phyloP scores from a whole-genome alignment of 2,888 invertebrate species.

The Acrocera orbiculus region DNA sequence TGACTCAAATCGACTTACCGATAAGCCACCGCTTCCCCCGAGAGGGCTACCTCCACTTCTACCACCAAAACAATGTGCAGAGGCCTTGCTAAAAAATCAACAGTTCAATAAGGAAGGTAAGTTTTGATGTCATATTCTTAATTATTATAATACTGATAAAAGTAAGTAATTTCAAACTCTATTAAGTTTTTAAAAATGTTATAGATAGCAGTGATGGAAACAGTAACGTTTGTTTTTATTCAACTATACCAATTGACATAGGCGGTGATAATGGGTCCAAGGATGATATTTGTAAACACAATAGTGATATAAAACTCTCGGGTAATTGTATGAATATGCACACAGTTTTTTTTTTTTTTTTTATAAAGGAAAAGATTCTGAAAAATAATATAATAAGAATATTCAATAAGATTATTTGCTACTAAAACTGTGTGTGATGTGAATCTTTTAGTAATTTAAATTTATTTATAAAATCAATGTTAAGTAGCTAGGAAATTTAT shows the following conservation, averaged over 20 bases:
- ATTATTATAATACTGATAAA: background rate
- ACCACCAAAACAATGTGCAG: constrained; percentile 32
- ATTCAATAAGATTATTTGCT: constrained; percentile 3
- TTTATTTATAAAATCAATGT: background rate
- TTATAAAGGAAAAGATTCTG: background rate
- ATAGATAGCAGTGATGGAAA: constrained; percentile 19
- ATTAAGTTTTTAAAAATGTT: constrained; percentile 19
- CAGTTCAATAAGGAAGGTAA: constrained; percentile 5
- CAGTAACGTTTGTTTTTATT: no score
- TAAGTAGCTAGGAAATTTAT: background rate
- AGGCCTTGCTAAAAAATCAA: constrained; percentile 23
- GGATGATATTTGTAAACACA: constrained; percentile 24
- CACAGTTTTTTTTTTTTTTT: no score
- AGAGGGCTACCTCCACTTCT: constrained; percentile 40
- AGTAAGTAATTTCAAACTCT: no score
- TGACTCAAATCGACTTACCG: constrained; percentile 21
- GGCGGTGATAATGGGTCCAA: constrained; percentile 25
- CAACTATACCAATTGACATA: constrained; percentile 17
- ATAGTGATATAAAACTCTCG: constrained; percentile 25
- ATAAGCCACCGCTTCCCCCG: constrained; percentile 41
- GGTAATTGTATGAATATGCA: no score
- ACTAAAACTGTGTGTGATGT: background rate
- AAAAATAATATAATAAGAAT: no score
- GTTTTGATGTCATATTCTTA: background rate
- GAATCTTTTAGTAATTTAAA: constrained; percentile 1